Evolutionary conservation across 2,888 invertebrate genomes (phyloP).

Genomic region (Enchytraeus crypticus): DNA sequence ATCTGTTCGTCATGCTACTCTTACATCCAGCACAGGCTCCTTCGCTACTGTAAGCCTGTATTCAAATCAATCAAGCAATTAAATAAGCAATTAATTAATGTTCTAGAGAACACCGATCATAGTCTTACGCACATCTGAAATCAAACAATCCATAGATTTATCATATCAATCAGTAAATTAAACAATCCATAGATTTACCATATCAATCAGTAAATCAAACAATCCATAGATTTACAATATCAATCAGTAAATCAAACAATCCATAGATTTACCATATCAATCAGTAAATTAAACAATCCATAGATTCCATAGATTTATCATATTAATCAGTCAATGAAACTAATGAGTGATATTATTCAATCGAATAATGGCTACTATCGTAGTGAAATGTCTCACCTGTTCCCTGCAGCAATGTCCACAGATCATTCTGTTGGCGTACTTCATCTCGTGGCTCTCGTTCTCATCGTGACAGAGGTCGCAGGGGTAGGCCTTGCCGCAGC

Average conservation of each 20-base stretch:
- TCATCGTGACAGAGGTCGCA: slow-evolving; percentile 50
- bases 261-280: background rate
- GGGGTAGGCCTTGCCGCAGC: slow-evolving; percentile 50
- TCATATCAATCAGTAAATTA: no score
- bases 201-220: no score
- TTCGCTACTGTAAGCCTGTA: slow-evolving; percentile 40
- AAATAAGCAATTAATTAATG: background rate
- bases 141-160: background rate
- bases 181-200: background rate
- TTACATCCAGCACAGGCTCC: slow-evolving; percentile 42
- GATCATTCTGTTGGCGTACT: slow-evolving; percentile 49
- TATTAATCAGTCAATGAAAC: no score
- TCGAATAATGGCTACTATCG: no score
- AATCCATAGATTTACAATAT: background rate
- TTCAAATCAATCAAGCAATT: slow-evolving; percentile 9
- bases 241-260: no score
- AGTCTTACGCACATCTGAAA: no score
- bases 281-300: no score
- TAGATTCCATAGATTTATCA: no score
- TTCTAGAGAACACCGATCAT: no score
- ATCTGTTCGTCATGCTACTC: slow-evolving; percentile 37
- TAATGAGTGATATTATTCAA: no score
- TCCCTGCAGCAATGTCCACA: slow-evolving; percentile 51
- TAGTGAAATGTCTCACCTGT: slow-evolving; percentile 40
- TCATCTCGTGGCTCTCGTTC: slow-evolving; percentile 47